phyloP scores from a whole-genome alignment of 2,113 vertebrate genomes.

The Melanocharis versteri region DNA sequence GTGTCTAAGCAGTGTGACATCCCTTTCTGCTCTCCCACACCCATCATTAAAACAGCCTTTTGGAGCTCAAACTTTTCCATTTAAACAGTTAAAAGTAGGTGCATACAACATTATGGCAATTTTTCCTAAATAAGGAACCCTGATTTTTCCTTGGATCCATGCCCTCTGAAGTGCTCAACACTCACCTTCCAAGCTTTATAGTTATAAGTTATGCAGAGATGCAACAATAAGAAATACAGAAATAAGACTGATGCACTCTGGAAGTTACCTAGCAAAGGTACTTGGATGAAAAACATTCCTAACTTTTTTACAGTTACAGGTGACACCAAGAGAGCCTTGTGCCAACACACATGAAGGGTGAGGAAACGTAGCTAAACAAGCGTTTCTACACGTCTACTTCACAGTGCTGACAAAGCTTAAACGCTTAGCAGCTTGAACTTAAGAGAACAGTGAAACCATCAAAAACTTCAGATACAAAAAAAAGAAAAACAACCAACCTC shows the following conservation, averaged over 20 bases:
- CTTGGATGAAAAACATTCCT: background rate
- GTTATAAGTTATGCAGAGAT: background rate
- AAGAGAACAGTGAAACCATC: background rate
- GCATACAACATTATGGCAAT: accelerated
- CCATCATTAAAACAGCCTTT: background rate
- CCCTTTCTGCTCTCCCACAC: background rate
- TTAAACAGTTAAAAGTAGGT: background rate
- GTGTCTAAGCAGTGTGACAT: background rate
- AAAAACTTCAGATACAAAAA: background rate
- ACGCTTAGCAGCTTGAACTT: background rate
- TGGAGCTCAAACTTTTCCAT: background rate
- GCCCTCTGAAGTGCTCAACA: background rate
- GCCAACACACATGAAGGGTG: background rate
- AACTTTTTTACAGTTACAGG: background rate
- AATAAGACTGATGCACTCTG: background rate
- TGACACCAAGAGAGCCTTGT: background rate
- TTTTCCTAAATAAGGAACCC: background rate
- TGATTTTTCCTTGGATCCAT: background rate
- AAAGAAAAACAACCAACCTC: background rate
- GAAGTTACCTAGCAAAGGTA: background rate
- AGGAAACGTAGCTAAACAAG: accelerated
- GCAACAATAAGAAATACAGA: background rate
- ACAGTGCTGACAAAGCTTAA: background rate
- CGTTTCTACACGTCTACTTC: background rate
- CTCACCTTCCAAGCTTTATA: background rate